Percentiles rank a stretch among this genome's conserved stretches.
Conservation (phyloP, 2,113 vertebrate species). For the Ctenomys sociabilis region DNA sequence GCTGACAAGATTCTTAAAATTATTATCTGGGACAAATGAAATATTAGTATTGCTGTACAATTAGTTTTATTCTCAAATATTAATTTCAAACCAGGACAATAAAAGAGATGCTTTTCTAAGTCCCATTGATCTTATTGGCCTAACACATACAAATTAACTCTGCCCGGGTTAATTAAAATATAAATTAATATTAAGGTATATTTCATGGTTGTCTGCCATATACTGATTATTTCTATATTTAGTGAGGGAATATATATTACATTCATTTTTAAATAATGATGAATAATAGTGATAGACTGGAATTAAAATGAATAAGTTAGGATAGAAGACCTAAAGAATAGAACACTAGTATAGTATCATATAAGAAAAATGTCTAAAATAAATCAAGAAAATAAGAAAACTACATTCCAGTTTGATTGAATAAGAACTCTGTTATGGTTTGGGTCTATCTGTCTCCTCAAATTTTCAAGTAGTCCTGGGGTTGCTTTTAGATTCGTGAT, state of each 20-base stretch:
- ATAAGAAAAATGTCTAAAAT: neutral
- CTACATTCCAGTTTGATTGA: neutral
- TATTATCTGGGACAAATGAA: neutral
- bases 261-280: neutral
- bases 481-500: too few species aligned
- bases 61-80: constrained; percentile 48
- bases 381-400: neutral
- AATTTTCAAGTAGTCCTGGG: too few species aligned
- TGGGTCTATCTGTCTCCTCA: too few species aligned
- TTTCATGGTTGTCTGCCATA: neutral
- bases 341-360: neutral
- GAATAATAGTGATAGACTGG: neutral
- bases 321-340: neutral
- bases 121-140: neutral
- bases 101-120: neutral
- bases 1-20: constrained; percentile 4
- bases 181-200: neutral
- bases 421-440: neutral
- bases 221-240: neutral
- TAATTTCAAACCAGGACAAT: constrained; percentile 2
- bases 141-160: neutral
- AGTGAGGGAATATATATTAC: neutral
- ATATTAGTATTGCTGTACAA: neutral
- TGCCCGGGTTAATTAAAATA: neutral
- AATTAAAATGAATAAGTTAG: neutral